These are phyloP conservation scores for Lithobates sylvaticus DNA, from an alignment of 2,797 vertebrate species.

Conservation along the genomic window DNA sequence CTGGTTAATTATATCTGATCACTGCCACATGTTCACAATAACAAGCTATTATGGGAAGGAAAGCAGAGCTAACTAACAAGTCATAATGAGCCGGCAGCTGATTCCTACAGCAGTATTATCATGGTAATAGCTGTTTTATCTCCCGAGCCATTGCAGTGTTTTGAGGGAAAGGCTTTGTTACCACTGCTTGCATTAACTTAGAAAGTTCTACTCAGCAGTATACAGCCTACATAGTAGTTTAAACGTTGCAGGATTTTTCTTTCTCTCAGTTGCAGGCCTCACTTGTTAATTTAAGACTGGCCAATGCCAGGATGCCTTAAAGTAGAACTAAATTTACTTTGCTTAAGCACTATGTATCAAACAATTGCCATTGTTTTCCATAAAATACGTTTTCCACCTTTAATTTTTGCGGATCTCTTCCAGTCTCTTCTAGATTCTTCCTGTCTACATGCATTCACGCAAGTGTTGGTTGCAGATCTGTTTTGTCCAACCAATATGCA, in stretches of 20 bases:
- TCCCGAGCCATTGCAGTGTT: not conserved
- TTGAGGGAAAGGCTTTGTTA: not conserved
- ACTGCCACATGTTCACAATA: not conserved
- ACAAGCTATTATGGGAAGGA: not conserved
- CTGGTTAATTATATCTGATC: slow-evolving; percentile 1
- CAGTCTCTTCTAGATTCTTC: too few relatives aligned
- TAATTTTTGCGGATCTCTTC: too few relatives aligned
- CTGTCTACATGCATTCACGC: too few relatives aligned
- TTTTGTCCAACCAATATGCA: too few relatives aligned
- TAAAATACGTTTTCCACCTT: too few relatives aligned
- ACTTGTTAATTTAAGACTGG: not conserved
- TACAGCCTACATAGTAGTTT: not conserved
- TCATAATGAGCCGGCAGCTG: not conserved
- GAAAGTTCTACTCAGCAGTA: not conserved
- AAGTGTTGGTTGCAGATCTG: too few relatives aligned
- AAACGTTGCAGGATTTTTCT: not conserved
- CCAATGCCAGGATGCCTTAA: too few relatives aligned
- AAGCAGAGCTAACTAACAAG: not conserved
- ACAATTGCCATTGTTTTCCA: too few relatives aligned
- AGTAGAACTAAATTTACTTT: too few relatives aligned
- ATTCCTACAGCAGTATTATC: not conserved
- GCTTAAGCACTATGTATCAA: too few relatives aligned
- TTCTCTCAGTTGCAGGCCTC: not conserved
- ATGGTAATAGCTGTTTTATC: not conserved
- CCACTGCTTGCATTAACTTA: not conserved